Evolutionary conservation across 2,888 invertebrate genomes (phyloP), one percentile per base, ranked within the genome.

Genomic region (Esperia sulphurella): DNA sequence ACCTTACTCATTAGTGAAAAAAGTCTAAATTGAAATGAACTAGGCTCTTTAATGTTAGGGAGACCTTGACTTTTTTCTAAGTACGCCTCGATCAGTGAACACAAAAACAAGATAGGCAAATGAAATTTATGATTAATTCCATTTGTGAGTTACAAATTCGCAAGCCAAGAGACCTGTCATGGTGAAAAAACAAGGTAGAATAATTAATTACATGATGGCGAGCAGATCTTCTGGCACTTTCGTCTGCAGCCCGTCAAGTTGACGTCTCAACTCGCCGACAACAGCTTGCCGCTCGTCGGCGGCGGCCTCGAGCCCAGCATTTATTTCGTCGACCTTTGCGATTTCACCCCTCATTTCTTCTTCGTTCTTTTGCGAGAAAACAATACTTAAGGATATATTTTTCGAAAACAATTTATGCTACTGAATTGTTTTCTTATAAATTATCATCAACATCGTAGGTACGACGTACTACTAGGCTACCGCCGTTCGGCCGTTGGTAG

Each of bases 161-260:
- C 8, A 33, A 33, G 10, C 2, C 10, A 10, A 61, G 59, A 14
- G 57, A 51, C 8, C 12, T 13, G 13, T n/a, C n/a, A n/a, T n/a
- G n/a, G n/a, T 41, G 8, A 9, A 8, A 10, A 28, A 41, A 28
- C 41, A 28, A 41, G 8, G 29, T 38, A 12, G 42, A 21, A 8
- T 31, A 38, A 31, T 8, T 45, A 53, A 70, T 68, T 55, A 84
- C 84, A 77, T 49, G 41, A 67, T 63, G 10, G 48, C 50, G 3
- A 76, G 63, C n/a, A 83, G 46, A 42, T 80, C 58, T 41, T 71
- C 74, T 1, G 82, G 77, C 7, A 83, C 54, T 6, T 57, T 51
- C 0, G 73, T 60, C 9, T 52, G 46, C 14, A 78, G 50, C 7
- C 46, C 48, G 7, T 65, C 61, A 4, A 75, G 55, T 47, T 68